A percentile compares a stretch with the other conserved stretches of the same genome.
These are phyloP conservation scores for Apodemus agrarius DNA, from an alignment of 2,797 vertebrate genomes.

Conservation along the genomic window DNA sequence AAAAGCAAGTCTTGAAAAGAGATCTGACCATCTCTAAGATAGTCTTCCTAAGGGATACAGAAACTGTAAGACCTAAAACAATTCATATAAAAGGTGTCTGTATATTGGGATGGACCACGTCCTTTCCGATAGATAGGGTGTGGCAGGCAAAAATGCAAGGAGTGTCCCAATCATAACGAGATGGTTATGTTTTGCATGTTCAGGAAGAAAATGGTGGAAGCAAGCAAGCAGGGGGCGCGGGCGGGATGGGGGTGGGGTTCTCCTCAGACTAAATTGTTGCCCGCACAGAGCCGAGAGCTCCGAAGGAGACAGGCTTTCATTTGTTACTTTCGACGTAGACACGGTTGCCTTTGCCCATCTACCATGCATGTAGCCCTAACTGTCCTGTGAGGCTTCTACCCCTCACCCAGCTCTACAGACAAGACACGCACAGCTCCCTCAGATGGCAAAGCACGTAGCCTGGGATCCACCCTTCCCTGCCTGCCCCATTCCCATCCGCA, in stretches of 20 bases:
- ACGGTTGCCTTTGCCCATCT: neutral
- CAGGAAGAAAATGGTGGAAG: neutral
- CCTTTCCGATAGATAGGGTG: neutral
- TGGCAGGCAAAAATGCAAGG: neutral
- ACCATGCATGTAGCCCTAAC: neutral
- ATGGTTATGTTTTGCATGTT: neutral
- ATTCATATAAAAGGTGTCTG: neutral
- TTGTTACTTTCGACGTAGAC: neutral
- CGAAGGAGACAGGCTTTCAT: neutral
- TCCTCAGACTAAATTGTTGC: neutral
- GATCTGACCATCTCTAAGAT: neutral
- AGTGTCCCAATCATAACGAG: neutral
- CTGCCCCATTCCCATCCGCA: neutral
- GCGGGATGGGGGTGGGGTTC: no score
- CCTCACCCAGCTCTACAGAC: neutral
- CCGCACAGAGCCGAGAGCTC: neutral
- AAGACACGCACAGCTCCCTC: neutral
- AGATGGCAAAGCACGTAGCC: neutral
- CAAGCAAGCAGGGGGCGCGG: neutral
- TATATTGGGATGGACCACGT: neutral
- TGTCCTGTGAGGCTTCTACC: neutral
- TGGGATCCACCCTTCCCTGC: neutral
- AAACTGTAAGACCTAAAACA: neutral
- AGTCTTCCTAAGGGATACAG: neutral
- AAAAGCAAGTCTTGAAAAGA: conserved; percentile 14